Percentiles rank a stretch among this genome's conserved stretches.
Evolutionary conservation across 2,888 invertebrate genomes (phyloP).

Genomic region (Nomada ruficornis): DNA sequence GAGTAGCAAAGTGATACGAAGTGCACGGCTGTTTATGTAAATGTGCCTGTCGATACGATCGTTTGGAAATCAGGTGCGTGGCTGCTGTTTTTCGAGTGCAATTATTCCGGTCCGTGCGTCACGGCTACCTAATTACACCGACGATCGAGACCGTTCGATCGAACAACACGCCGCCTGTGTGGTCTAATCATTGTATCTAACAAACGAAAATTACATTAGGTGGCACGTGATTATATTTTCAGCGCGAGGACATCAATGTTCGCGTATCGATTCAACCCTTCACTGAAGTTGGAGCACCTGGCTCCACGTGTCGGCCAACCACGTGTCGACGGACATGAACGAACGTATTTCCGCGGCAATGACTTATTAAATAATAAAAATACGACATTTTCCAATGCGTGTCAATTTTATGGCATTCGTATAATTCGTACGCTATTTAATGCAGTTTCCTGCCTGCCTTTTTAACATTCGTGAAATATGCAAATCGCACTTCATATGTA

Average conservation of each 20-base stretch:
- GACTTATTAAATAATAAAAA: background rate
- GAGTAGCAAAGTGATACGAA: conserved; percentile 44
- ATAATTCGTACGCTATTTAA: background rate
- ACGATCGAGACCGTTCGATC: conserved; percentile 23
- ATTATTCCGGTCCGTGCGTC: conserved; percentile 43
- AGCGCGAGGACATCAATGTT: conserved; percentile 40
- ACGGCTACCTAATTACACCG: conserved; percentile 55
- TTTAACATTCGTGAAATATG: background rate
- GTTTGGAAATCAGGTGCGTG: conserved; percentile 42
- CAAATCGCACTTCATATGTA: too few species aligned
- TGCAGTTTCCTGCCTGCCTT: background rate
- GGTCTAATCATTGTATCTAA: conserved; percentile 24
- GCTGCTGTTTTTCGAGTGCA: conserved; percentile 34
- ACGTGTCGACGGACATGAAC: background rate
- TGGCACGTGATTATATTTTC: conserved; percentile 39
- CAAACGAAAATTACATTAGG: conserved; percentile 49
- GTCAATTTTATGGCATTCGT: background rate
- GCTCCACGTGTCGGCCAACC: conserved; percentile 48
- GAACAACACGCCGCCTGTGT: background rate
- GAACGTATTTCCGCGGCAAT: conserved; percentile 16
- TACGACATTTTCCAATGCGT: background rate
- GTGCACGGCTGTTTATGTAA: conserved; percentile 54
- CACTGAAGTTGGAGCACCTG: conserved; percentile 43
- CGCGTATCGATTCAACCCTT: conserved; percentile 59
- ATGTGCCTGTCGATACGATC: conserved; percentile 42